Evolutionary conservation across 2,113 vertebrate genomes (phyloP).

Genomic region (Pelodiscus sinensis): DNA sequence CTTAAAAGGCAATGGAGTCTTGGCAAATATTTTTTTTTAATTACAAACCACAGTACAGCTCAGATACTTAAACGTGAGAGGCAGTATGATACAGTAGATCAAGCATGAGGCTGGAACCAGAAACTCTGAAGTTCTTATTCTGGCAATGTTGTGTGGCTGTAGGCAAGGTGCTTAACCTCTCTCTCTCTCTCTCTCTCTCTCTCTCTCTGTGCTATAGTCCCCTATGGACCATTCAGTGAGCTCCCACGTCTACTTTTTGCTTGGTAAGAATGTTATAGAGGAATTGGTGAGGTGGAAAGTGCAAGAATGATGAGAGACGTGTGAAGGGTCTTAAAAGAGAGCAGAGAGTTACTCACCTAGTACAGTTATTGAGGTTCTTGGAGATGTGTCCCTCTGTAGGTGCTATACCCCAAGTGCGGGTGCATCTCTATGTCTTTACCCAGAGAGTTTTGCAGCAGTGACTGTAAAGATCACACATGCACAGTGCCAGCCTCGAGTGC

Average conservation of each 20-base stretch:
- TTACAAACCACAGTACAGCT: neutral
- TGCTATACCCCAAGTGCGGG: too few relatives aligned
- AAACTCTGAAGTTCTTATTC: neutral
- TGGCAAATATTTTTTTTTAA: neutral
- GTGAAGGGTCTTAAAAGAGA: neutral
- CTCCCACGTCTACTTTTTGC: neutral
- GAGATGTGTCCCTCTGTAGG: too few relatives aligned
- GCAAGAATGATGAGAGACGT: neutral
- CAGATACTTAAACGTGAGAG: neutral
- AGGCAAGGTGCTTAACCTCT: neutral
- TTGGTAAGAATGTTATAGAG: neutral
- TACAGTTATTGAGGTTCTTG: too few relatives aligned
- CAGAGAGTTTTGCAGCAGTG: too few relatives aligned
- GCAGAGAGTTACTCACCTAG: too few relatives aligned
- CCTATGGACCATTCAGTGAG: neutral
- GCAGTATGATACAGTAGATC: neutral
- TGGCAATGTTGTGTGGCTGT: neutral
- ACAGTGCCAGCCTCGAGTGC: too few relatives aligned
- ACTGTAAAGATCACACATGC: too few relatives aligned
- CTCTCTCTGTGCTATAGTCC: neutral
- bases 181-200: neutral
- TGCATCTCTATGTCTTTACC: too few relatives aligned
- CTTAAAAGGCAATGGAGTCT: neutral
- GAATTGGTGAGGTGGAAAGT: neutral
- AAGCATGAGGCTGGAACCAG: neutral